Evolutionary conservation across 2,113 vertebrate species (phyloP).

Genomic region (Grammomys surdaster): DNA sequence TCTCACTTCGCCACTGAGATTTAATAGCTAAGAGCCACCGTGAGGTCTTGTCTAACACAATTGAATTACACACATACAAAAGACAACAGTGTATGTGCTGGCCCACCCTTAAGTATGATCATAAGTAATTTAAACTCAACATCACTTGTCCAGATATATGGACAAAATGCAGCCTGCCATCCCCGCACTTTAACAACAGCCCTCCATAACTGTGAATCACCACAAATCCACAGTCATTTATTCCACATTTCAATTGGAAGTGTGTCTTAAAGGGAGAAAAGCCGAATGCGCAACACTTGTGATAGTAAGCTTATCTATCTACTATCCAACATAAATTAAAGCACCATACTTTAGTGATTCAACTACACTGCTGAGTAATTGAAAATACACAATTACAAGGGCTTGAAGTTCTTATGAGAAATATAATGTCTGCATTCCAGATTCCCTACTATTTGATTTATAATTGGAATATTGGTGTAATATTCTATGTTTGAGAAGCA

Average conservation of each 20-base stretch:
- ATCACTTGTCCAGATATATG: conserved; percentile 80
- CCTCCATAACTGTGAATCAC: conserved; percentile 77
- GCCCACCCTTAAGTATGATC: conserved; percentile 78
- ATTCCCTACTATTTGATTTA: conserved; percentile 76
- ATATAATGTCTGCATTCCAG: conserved; percentile 69
- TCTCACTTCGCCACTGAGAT: conserved; percentile 66
- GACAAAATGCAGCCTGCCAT: conserved; percentile 78
- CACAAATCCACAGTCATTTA: conserved; percentile 75
- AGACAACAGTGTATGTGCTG: conserved; percentile 77
- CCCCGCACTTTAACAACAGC: conserved; percentile 67
- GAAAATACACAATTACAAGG: conserved; percentile 77
- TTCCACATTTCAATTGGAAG: conserved; percentile 75
- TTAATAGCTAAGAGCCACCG: conserved; percentile 76
- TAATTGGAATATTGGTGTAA: conserved; percentile 71
- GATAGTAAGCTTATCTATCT: conserved; percentile 82
- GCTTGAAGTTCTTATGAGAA: conserved; percentile 79
- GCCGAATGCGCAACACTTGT: conserved; percentile 71
- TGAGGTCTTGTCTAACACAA: conserved; percentile 78
- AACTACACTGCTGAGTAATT: conserved; percentile 78
- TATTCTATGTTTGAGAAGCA: conserved; percentile 67
- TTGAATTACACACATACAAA: conserved; percentile 77
- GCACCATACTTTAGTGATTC: conserved; percentile 78
- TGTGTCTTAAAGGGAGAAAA: conserved; percentile 76
- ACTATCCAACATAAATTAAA: conserved; percentile 77
- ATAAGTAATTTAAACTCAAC: conserved; percentile 81